Evolutionary conservation across 2,113 vertebrate genomes (phyloP), one percentile per base, ranked within the genome.

Genomic region (Brienomyrus longianalis): DNA sequence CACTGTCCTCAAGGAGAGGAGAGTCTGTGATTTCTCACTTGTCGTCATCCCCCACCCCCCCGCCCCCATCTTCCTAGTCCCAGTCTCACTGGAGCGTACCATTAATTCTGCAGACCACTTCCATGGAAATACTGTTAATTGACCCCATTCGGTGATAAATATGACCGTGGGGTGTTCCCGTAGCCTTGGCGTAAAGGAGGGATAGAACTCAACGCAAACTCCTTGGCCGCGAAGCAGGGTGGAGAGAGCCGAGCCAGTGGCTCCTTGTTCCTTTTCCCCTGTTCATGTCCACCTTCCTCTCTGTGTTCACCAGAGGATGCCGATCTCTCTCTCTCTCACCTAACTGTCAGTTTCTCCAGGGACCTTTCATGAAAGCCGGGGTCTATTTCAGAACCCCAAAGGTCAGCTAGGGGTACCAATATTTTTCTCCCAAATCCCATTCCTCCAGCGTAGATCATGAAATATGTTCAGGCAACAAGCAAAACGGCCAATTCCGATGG

Each of bases 1-100:
- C 89, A 87, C 23, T 45, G 66, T 66, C 89, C 50, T 56, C 15
- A 66, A 27, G 66, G 74, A 47, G 21, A 51, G 23, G 6, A 17
- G 52, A 87, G 83, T 51, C 85, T 83, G 86, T 62, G 86, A 19
- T 90, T 90, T 56, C 66, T 88, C 86, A 80, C 62, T 54, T 88
- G 85, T 90, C 50, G 43, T 5, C 83, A 39, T 5, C 13, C 88
- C 1, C 51, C 21, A 54, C 43, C 54, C 39, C 43, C 31, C 31
- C 31, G 1, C 31, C 31, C 13, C 39, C 74, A n/a, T 35, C 50
- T 48, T 84, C 83, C n/a, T 35, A n/a, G 23, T 13, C 51, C n/a
- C 56, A n/a, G 21, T 62, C 54, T 56, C 54, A 56, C 19, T 15
- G 54, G 54, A 56, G 19, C 54, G 19, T 21, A 56, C 54, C 19